phyloP scores from a whole-genome alignment of 2,888 invertebrate genomes.

The Pardosa pseudoannulata region DNA sequence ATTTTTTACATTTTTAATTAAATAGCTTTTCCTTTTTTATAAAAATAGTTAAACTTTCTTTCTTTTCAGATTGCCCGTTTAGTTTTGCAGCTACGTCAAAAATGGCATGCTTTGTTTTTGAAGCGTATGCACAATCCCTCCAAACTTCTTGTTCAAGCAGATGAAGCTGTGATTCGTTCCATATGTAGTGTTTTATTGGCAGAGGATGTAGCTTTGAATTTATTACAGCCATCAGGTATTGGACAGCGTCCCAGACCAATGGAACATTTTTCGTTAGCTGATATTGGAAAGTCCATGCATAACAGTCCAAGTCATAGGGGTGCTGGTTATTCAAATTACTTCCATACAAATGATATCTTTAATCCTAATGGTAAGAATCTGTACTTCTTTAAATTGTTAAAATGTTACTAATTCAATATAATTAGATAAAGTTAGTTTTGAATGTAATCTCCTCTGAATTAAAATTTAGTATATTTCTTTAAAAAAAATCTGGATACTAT shows the following conservation, averaged over 20 bases:
- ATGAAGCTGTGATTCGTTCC: slow-evolving; percentile 84
- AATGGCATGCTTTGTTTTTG: slow-evolving; percentile 85
- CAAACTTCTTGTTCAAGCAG: slow-evolving; percentile 80
- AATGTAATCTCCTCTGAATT: no score
- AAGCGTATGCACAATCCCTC: slow-evolving; percentile 79
- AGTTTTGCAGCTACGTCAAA: slow-evolving; percentile 84
- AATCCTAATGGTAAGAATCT: background rate
- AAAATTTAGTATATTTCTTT: no score
- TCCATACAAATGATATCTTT: background rate
- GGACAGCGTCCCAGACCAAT: slow-evolving; percentile 86
- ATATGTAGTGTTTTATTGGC: slow-evolving; percentile 83
- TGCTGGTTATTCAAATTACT: slow-evolving; percentile 6
- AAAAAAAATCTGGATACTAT: no score
- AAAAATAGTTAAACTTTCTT: background rate
- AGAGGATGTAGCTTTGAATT: slow-evolving; percentile 84
- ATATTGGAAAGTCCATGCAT: slow-evolving; percentile 23
- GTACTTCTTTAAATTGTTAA: no score
- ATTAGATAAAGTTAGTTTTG: no score
- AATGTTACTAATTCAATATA: no score
- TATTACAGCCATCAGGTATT: slow-evolving; percentile 85
- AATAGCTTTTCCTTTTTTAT: background rate
- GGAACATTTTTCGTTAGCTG: slow-evolving; percentile 77
- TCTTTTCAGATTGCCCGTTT: slow-evolving; percentile 80
- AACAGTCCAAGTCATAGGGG: slow-evolving; percentile 46
- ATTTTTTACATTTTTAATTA: background rate